phyloP scores from a whole-genome alignment of 2,113 vertebrate genomes.

The Maccullochella peelii region DNA sequence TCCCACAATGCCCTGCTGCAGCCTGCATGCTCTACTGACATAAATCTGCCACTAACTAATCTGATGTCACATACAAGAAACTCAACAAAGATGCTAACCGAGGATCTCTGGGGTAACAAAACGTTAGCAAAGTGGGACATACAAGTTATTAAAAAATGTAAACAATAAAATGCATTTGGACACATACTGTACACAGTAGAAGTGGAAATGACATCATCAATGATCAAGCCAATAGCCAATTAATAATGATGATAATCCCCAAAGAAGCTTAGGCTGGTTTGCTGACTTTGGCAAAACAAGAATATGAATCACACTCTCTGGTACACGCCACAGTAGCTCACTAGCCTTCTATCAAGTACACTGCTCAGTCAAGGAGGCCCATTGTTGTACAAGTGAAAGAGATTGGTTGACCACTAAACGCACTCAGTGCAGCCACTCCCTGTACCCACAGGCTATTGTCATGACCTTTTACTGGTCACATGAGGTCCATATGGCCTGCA shows the following conservation, averaged over 20 bases:
- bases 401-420: slow-evolving; percentile 49
- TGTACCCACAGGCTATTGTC: slow-evolving; percentile 48
- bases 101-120: not conserved
- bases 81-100: not conserved
- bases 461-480: slow-evolving; percentile 66
- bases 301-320: slow-evolving; percentile 51
- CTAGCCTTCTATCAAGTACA: slow-evolving; percentile 36
- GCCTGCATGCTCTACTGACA: slow-evolving; percentile 56
- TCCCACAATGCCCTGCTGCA: slow-evolving; percentile 62
- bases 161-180: not conserved
- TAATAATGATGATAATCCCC: slow-evolving; percentile 68
- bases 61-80: slow-evolving; percentile 32
- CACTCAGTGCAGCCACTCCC: slow-evolving; percentile 47
- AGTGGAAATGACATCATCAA: slow-evolving; percentile 47
- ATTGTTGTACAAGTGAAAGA: slow-evolving; percentile 58
- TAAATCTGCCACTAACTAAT: slow-evolving; percentile 55
- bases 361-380: slow-evolving; percentile 44
- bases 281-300: slow-evolving; percentile 70
- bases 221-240: slow-evolving; percentile 58
- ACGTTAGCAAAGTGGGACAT: not conserved
- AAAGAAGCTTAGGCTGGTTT: slow-evolving; percentile 73
- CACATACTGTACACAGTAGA: not conserved
- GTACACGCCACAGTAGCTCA: slow-evolving; percentile 21
- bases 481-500: slow-evolving; percentile 55
- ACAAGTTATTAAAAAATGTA: not conserved